Conservation (phyloP, 2,797 vertebrate species). For the Lutjanus argentimaculatus region DNA sequence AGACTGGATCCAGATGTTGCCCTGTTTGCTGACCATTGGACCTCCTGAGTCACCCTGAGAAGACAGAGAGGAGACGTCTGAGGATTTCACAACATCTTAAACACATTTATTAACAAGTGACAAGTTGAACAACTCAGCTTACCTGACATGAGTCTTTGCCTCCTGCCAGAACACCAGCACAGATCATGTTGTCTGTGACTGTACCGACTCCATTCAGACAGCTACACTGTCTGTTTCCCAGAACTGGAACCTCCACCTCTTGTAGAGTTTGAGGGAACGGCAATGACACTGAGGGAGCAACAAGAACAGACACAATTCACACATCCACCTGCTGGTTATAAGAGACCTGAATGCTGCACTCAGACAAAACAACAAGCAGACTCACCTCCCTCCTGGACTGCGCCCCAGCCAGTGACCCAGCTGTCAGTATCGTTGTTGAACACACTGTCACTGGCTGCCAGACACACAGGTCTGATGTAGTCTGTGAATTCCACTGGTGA, state of each 20-base stretch:
- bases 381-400: constrained; percentile 67
- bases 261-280: constrained; percentile 63
- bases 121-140: background rate
- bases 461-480: constrained; percentile 85
- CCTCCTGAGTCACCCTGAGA: constrained; percentile 74
- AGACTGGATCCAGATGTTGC: constrained; percentile 72
- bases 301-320: background rate
- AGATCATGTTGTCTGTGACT: constrained; percentile 69
- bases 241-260: constrained; percentile 67
- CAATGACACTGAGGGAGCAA: constrained; percentile 53
- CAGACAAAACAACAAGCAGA: background rate
- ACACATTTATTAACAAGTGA: background rate
- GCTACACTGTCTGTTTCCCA: constrained; percentile 63
- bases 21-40: constrained; percentile 70
- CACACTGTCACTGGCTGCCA: constrained; percentile 77
- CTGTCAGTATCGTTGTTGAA: constrained; percentile 63
- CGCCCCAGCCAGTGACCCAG: constrained; percentile 79
- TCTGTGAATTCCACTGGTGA: constrained; percentile 76
- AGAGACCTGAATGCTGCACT: background rate
- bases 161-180: constrained; percentile 56
- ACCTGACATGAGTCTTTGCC: constrained; percentile 77
- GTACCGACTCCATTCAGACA: constrained; percentile 31
- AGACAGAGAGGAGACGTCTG: background rate
- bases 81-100: background rate
- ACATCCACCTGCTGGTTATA: background rate